Percentiles rank a stretch among this genome's conserved stretches.
phyloP scores from a whole-genome alignment of 2,888 invertebrate genomes.

The Eilema sororculum region DNA sequence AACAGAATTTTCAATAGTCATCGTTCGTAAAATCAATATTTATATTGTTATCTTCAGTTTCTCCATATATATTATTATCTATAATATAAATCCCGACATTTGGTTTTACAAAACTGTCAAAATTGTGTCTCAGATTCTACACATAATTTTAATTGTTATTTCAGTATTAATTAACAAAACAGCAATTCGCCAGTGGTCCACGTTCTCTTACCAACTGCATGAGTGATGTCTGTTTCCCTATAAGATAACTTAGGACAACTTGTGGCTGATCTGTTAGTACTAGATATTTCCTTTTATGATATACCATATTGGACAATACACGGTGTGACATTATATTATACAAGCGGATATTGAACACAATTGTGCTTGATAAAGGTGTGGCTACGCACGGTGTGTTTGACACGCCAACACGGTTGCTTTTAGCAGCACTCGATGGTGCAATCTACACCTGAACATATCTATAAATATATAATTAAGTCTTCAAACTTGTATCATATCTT shows the following conservation, averaged over 20 bases:
- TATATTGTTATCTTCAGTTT: too few relatives aligned
- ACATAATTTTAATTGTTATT: slow-evolving; percentile 20
- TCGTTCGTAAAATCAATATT: too few relatives aligned
- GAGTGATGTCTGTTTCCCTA: slow-evolving; percentile 70
- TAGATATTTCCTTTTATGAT: slow-evolving; percentile 58
- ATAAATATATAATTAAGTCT: neutral
- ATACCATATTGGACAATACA: slow-evolving; percentile 45
- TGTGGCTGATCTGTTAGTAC: slow-evolving; percentile 75
- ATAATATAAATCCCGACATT: too few relatives aligned
- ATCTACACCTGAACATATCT: slow-evolving; percentile 26
- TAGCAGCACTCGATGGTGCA: slow-evolving; percentile 58
- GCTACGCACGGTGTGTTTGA: slow-evolving; percentile 21
- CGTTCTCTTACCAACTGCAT: slow-evolving; percentile 68
- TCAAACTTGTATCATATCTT: slow-evolving; percentile 8
- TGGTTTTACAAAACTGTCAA: neutral
- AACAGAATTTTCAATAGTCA: too few relatives aligned
- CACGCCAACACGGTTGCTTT: slow-evolving; percentile 56
- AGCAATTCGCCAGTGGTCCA: slow-evolving; percentile 63
- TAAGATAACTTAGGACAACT: slow-evolving; percentile 62
- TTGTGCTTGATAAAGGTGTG: slow-evolving; percentile 52
- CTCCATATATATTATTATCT: too few relatives aligned
- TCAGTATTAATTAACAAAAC: slow-evolving; percentile 26
- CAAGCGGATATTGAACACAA: slow-evolving; percentile 52
- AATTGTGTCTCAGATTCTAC: neutral
- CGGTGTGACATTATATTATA: slow-evolving; percentile 49